Conservation (phyloP, 1,140 invertebrate species). For the Pogonognathellus flavescens region DNA sequence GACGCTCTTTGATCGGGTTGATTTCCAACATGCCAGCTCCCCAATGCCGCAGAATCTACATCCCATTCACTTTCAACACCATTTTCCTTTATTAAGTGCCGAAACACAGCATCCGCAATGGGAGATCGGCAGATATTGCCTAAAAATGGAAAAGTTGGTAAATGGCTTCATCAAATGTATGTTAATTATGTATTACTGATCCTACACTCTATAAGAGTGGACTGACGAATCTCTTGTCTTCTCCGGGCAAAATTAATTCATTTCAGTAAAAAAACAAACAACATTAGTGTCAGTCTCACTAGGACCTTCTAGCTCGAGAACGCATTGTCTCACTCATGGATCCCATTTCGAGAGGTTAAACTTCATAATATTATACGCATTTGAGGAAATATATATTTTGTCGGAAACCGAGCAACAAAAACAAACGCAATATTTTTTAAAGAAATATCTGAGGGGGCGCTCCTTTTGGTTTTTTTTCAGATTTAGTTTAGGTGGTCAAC, state of each 20-base stretch:
- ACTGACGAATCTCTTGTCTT: background rate
- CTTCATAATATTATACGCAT: too few relatives aligned
- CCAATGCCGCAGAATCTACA: constrained; percentile 90
- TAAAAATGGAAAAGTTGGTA: constrained; percentile 48
- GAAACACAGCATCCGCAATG: constrained; percentile 92
- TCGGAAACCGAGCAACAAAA: too few relatives aligned
- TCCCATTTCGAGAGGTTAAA: too few relatives aligned
- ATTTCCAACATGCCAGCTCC: constrained; percentile 86
- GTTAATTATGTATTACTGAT: background rate
- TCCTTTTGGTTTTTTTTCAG: too few relatives aligned
- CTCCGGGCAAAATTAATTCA: background rate
- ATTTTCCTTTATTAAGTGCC: constrained; percentile 77
- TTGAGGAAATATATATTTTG: too few relatives aligned
- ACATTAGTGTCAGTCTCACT: background rate
- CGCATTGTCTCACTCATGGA: too few relatives aligned
- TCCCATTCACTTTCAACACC: constrained; percentile 79
- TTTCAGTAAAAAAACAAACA: background rate
- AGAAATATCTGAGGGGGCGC: too few relatives aligned
- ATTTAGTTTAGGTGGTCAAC: too few relatives aligned
- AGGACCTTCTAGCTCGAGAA: background rate
- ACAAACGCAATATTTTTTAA: too few relatives aligned
- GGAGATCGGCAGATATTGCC: constrained; percentile 97
- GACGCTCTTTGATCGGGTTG: constrained; percentile 83
- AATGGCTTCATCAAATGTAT: background rate
- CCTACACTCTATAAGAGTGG: too few relatives aligned